phyloP scores from a whole-genome alignment of 1,140 invertebrate genomes.

The Anoplolepis gracilipes region DNA sequence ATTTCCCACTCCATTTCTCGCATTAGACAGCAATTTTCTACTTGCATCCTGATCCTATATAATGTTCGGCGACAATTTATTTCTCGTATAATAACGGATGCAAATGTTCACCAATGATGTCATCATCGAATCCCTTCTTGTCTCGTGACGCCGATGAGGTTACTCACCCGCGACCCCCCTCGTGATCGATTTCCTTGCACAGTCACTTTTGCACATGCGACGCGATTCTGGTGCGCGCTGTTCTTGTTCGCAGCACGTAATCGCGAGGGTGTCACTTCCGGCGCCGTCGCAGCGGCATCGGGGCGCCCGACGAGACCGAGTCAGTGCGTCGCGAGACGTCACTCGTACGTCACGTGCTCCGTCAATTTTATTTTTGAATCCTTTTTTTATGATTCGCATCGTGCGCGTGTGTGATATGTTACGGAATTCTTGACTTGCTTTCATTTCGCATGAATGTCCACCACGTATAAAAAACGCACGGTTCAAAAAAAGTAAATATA shows the following conservation, averaged over 20 bases:
- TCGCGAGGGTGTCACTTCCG: slow-evolving; percentile 45
- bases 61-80: background rate
- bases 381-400: background rate
- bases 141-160: slow-evolving; percentile 15
- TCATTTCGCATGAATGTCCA: slow-evolving; percentile 74
- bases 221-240: slow-evolving; percentile 8
- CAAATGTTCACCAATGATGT: slow-evolving; percentile 40
- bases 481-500: slow-evolving; percentile 70
- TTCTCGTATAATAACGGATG: slow-evolving; percentile 8
- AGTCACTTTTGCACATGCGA: slow-evolving; percentile 14
- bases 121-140: slow-evolving; percentile 22
- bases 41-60: slow-evolving; percentile 28
- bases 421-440: slow-evolving; percentile 31
- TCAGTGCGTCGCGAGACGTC: slow-evolving; percentile 74
- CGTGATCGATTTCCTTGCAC: slow-evolving; percentile 57
- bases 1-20: background rate
- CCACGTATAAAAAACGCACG: slow-evolving; percentile 66
- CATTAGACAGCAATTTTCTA: background rate
- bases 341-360: slow-evolving; percentile 75
- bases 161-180: slow-evolving; percentile 38
- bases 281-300: slow-evolving; percentile 67
- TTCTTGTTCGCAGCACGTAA: slow-evolving; percentile 28
- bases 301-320: slow-evolving; percentile 59
- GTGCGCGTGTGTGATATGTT: slow-evolving; percentile 37
- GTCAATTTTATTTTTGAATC: slow-evolving; percentile 57